Evolutionary conservation across 1,140 invertebrate species (phyloP), one percentile per base, ranked within the genome.

Genomic region (Popillia japonica): DNA sequence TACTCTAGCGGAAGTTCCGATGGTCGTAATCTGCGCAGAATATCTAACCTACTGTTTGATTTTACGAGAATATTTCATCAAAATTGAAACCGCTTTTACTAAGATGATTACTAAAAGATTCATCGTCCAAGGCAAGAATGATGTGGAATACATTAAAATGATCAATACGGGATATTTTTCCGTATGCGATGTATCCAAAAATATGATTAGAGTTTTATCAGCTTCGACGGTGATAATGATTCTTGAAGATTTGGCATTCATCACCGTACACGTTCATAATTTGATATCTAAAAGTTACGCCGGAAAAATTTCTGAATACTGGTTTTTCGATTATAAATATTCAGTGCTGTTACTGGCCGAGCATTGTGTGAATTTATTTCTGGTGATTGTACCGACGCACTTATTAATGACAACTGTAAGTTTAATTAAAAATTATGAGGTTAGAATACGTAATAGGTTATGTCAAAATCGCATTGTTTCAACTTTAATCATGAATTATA

Each of bases 261-360:
- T 55, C 48, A 55, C 61, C 4, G 20, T 68, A 9, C 61, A 68
- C 10, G 61, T 10, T 34, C 61, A 68, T 22, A 68, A 68, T 68
- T 23, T 68, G 9, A 68, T 68, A 68, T 68, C 61, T 27, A 68
- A 68, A 27, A 8, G 3, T 11, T 68, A 68, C 61, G 61, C 61
- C 27, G 61, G 61, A 68, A 68, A 34, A 34, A 68, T 68, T 27
- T 22, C 61, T 22, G 61, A 68, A 68, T 68, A 22, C 27, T 68
- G 61, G 61, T 68, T 68, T 34, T 34, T 68, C 20, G 27, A 34
- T 34, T 68, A 68, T 68, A 17, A 27, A 9, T 68, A 68, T 68
- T 68, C 61, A 6, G 22, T 34, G 11, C 1, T 68, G 8, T 10
- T 68, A 27, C 17, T 68, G 27, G 22, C 9, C 8, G 22, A 68